Percentiles rank a stretch among this genome's conserved stretches.
Evolutionary conservation across 37 sponge, comb jelly and placozoan species (phyloP).

Genomic region (Corticium candelabrum): DNA sequence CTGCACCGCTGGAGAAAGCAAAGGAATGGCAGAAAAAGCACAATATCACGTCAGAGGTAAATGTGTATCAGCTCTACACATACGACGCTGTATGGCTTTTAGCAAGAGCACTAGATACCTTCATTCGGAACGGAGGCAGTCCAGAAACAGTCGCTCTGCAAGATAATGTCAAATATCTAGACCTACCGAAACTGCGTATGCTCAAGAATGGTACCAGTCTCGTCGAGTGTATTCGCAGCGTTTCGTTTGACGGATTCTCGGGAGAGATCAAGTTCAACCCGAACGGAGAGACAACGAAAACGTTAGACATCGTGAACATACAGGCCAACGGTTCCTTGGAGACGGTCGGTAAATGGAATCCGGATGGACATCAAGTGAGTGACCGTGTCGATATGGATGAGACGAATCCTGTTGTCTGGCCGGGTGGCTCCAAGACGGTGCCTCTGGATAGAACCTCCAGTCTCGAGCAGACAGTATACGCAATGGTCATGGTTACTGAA

Average conservation of each 20-base stretch:
- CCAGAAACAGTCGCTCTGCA: no score
- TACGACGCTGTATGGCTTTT: not conserved
- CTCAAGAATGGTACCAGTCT: not conserved
- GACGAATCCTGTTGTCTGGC: not conserved
- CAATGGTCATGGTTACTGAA: not conserved
- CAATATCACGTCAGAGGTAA: not conserved
- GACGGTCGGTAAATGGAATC: not conserved
- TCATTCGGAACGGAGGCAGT: no score
- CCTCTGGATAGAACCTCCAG: not conserved
- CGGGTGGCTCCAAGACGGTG: not conserved
- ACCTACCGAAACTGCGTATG: not conserved
- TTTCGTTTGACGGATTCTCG: not conserved
- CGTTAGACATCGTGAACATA: not conserved
- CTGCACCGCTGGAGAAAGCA: not conserved
- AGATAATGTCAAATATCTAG: not conserved
- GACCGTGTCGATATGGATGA: not conserved
- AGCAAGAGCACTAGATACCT: not conserved
- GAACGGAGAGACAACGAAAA: not conserved
- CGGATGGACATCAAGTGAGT: not conserved
- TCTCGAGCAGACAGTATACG: not conserved
- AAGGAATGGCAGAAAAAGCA: not conserved
- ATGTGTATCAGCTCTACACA: not conserved
- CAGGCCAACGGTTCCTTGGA: not conserved
- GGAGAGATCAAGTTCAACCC: not conserved
- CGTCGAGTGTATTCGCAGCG: not conserved